These are phyloP conservation scores for Amphiduros pacificus DNA, from an alignment of 2,888 invertebrate species.

Conservation along the genomic window DNA sequence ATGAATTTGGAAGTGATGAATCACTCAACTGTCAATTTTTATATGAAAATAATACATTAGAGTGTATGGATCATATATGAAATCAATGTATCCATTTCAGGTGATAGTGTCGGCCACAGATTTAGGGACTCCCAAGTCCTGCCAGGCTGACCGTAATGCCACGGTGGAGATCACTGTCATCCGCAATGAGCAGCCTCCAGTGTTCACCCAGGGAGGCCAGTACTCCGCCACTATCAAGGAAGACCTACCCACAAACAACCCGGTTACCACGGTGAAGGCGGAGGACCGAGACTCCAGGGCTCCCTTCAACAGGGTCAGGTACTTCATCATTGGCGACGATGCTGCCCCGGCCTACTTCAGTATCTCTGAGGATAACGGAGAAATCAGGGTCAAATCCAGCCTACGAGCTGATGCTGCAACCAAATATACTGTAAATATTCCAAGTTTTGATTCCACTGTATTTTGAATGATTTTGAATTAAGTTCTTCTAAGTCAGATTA, in stretches of 20 bases:
- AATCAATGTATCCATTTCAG: too few species aligned
- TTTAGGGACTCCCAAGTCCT: constrained; percentile 23
- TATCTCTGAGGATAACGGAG: constrained; percentile 22
- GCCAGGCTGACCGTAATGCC: constrained; percentile 19
- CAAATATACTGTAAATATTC: constrained; percentile 26
- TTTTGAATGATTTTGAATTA: neutral
- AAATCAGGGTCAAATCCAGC: constrained; percentile 29
- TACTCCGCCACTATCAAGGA: constrained; percentile 26
- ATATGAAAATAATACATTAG: too few species aligned
- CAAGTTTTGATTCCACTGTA: too few species aligned
- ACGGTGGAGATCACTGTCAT: constrained; percentile 25
- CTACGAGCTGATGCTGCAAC: constrained; percentile 30
- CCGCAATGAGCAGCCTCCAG: constrained; percentile 27
- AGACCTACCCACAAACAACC: constrained; percentile 16
- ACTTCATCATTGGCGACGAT: constrained; percentile 27
- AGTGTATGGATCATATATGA: neutral
- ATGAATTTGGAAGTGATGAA: too few species aligned
- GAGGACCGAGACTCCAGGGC: constrained; percentile 26
- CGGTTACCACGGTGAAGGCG: constrained; percentile 23
- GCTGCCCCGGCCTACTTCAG: constrained; percentile 38
- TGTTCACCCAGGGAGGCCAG: constrained; percentile 28
- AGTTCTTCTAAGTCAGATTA: neutral
- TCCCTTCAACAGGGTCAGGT: constrained; percentile 23
- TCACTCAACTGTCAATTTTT: too few species aligned
- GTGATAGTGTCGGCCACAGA: constrained; percentile 13